Evolutionary conservation across 2,888 invertebrate species (phyloP).

Genomic region (Sisyra nigra): DNA sequence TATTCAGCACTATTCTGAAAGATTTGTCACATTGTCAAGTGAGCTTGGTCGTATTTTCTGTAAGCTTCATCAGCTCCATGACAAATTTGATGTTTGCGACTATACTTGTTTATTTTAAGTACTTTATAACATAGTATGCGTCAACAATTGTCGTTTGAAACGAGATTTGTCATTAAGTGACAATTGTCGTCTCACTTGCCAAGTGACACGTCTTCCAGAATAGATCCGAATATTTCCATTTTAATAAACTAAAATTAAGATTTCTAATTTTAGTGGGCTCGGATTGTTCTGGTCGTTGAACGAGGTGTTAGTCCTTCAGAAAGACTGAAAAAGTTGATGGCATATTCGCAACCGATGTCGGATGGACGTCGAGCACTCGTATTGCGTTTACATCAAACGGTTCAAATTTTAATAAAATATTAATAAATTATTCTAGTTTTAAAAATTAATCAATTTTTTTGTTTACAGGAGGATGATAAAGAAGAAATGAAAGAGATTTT

Average conservation of each 20-base stretch:
- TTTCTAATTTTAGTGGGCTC: slow-evolving; percentile 63
- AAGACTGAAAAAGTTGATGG: slow-evolving; percentile 66
- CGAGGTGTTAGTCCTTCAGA: slow-evolving; percentile 87
- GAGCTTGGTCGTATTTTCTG: no score
- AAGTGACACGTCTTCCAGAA: no score
- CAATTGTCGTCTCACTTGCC: no score
- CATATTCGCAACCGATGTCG: slow-evolving; percentile 91
- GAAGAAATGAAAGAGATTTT: slow-evolving; percentile 88
- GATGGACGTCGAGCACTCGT: slow-evolving; percentile 75
- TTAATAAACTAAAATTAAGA: background rate
- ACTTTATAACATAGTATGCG: no score
- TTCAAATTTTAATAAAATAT: slow-evolving; percentile 24
- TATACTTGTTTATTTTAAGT: no score
- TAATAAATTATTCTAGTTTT: background rate
- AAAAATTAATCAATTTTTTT: background rate
- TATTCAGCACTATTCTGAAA: no score
- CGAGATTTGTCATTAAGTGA: no score
- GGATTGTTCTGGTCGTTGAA: slow-evolving; percentile 93
- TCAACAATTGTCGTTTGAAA: no score
- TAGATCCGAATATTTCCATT: background rate
- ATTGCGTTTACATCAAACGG: slow-evolving; percentile 75
- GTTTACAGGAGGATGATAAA: slow-evolving; percentile 69
- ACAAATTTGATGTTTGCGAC: no score
- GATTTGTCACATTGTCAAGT: no score
- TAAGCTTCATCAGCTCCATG: no score